These are phyloP conservation scores for Bombus haemorrhoidalis DNA, from an alignment of 1,140 invertebrate genomes.

Conservation along the genomic window DNA sequence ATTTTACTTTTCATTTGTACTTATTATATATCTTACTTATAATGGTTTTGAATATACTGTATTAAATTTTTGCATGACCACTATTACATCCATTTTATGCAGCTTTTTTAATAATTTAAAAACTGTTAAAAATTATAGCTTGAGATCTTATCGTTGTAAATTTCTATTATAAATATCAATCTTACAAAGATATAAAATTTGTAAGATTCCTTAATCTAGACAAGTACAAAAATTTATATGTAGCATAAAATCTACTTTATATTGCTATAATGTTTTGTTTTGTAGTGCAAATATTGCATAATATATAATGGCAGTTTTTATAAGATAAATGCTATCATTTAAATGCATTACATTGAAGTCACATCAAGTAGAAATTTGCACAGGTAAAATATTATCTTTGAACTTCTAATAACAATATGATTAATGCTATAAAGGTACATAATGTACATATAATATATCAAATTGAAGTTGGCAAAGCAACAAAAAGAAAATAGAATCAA, in stretches of 20 bases:
- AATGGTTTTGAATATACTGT: slow-evolving; percentile 14
- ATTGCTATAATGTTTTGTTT: slow-evolving; percentile 38
- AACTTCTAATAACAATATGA: slow-evolving; percentile 16
- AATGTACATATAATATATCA: background rate
- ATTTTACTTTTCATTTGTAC: slow-evolving; percentile 56
- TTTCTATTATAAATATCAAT: slow-evolving; percentile 13
- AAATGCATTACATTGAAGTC: slow-evolving; percentile 40
- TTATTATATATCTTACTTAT: slow-evolving; percentile 52
- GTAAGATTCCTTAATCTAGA: slow-evolving; percentile 16
- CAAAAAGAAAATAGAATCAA: too few species aligned
- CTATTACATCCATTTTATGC: slow-evolving; percentile 22
- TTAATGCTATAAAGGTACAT: slow-evolving; percentile 15
- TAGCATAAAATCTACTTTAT: slow-evolving; percentile 30
- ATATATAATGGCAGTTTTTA: slow-evolving; percentile 34
- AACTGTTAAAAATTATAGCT: slow-evolving; percentile 13
- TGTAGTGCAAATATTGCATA: slow-evolving; percentile 11
- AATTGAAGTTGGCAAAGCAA: too few species aligned
- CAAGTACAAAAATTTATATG: slow-evolving; percentile 33
- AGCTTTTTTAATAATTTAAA: slow-evolving; percentile 6
- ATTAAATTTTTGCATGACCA: slow-evolving; percentile 37
- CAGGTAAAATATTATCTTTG: slow-evolving; percentile 30
- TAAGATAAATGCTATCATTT: slow-evolving; percentile 42
- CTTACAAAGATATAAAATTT: slow-evolving; percentile 28
- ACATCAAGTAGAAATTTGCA: slow-evolving; percentile 3
- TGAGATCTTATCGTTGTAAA: slow-evolving; percentile 17